Percentiles rank a stretch among this genome's conserved stretches.
Conservation (phyloP, 2,888 invertebrate genomes). For the Ctenicera cuprea region DNA sequence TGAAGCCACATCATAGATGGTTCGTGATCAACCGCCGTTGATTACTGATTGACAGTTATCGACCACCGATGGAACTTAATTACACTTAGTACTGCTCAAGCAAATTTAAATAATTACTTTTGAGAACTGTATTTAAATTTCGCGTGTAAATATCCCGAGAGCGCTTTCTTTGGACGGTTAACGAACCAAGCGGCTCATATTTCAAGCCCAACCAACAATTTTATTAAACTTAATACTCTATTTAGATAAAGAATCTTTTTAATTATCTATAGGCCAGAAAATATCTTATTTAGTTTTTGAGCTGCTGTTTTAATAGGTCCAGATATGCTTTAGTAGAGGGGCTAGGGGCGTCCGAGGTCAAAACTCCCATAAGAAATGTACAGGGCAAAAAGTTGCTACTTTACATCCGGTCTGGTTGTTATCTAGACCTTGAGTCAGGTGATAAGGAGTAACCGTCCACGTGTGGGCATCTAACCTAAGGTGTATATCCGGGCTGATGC, state of each 20-base stretch:
- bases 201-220: background rate
- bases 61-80: slow-evolving; percentile 37
- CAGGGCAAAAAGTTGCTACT: too few relatives aligned
- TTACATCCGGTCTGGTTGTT: too few relatives aligned
- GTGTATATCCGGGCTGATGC: too few relatives aligned
- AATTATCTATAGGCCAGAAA: slow-evolving; percentile 12
- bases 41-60: slow-evolving; percentile 50
- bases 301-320: slow-evolving; percentile 1
- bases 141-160: slow-evolving; percentile 16
- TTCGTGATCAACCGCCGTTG: slow-evolving; percentile 47
- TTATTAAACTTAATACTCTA: slow-evolving; percentile 1
- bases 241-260: slow-evolving; percentile 18
- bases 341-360: too few relatives aligned
- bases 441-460: too few relatives aligned
- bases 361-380: too few relatives aligned
- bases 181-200: slow-evolving; percentile 14
- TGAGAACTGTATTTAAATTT: slow-evolving; percentile 17
- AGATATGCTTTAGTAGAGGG: too few relatives aligned
- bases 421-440: too few relatives aligned
- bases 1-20: slow-evolving; percentile 20
- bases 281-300: slow-evolving; percentile 31
- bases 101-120: slow-evolving; percentile 49
- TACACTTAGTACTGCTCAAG: slow-evolving; percentile 33
- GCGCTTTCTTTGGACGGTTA: background rate
- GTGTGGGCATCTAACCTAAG: too few relatives aligned